Conservation (phyloP, 2,797 vertebrate species). For the Amniataba percoides region DNA sequence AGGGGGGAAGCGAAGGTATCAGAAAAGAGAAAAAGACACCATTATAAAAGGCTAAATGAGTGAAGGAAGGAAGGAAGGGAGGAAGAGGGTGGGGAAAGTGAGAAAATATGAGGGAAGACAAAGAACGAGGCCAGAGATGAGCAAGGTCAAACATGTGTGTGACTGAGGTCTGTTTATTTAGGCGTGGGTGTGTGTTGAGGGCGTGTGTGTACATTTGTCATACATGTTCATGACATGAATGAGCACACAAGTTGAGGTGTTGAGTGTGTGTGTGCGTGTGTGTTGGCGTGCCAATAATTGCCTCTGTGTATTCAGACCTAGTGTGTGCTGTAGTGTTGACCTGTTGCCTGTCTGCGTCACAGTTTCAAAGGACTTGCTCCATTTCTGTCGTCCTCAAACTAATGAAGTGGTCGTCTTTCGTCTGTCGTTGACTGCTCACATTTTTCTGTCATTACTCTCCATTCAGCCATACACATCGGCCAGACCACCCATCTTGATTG, state of each 20-base stretch:
- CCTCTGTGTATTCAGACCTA: slow-evolving; percentile 26
- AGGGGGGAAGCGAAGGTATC: slow-evolving; percentile 22
- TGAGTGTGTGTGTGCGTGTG: slow-evolving; percentile 6
- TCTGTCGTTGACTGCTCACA: slow-evolving; percentile 13
- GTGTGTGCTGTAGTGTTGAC: slow-evolving; percentile 41
- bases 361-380: slow-evolving; percentile 50
- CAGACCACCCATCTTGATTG: neutral
- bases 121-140: slow-evolving; percentile 40
- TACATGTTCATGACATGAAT: slow-evolving; percentile 25
- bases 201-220: slow-evolving; percentile 11
- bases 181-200: slow-evolving; percentile 37
- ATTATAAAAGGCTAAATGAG: slow-evolving; percentile 13
- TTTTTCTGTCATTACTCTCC: slow-evolving; percentile 19
- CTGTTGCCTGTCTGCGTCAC: slow-evolving; percentile 48
- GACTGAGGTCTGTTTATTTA: slow-evolving; percentile 54
- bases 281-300: neutral
- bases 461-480: neutral
- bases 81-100: slow-evolving; percentile 29
- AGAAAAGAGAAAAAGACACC: slow-evolving; percentile 8
- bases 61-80: neutral
- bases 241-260: neutral
- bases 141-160: slow-evolving; percentile 54
- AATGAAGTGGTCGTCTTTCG: slow-evolving; percentile 28
- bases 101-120: slow-evolving; percentile 24
- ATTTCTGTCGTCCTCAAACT: slow-evolving; percentile 45